phyloP scores from a whole-genome alignment of 2,113 vertebrate genomes.

The Poecile atricapillus region DNA sequence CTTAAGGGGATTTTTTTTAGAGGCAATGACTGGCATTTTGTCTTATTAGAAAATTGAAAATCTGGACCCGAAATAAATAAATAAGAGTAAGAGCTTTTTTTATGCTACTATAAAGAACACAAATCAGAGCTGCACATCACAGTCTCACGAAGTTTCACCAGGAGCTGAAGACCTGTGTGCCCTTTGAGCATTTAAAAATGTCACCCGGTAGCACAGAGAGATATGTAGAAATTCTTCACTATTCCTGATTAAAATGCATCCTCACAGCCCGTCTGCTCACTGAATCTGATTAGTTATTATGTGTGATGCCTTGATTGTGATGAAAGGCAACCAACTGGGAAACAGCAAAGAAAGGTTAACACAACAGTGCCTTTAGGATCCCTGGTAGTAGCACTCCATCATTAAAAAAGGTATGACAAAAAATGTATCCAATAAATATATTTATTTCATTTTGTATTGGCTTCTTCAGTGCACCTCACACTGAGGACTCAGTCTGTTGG shows the following conservation, averaged over 20 bases:
- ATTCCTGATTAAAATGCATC: constrained; percentile 27
- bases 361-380: not conserved
- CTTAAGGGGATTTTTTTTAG: not conserved
- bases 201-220: not conserved
- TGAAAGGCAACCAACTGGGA: constrained; percentile 26
- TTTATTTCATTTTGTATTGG: not conserved
- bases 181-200: constrained; percentile 50
- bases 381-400: not conserved
- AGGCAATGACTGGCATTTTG: not conserved
- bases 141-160: not conserved
- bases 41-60: not conserved
- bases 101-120: not conserved
- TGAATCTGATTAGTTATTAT: constrained; percentile 36
- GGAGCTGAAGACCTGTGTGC: not conserved
- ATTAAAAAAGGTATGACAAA: not conserved
- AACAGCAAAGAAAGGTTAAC: constrained; percentile 22
- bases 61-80: not conserved
- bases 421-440: not conserved
- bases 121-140: not conserved
- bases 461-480: not conserved
- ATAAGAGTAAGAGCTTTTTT: not conserved
- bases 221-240: not conserved
- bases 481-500: not conserved
- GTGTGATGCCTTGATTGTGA: not conserved
- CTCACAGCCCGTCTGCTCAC: constrained; percentile 5